Evolutionary conservation across 2,888 invertebrate genomes (phyloP), one percentile per base, ranked within the genome.

Genomic region (Geophilus truncorum): DNA sequence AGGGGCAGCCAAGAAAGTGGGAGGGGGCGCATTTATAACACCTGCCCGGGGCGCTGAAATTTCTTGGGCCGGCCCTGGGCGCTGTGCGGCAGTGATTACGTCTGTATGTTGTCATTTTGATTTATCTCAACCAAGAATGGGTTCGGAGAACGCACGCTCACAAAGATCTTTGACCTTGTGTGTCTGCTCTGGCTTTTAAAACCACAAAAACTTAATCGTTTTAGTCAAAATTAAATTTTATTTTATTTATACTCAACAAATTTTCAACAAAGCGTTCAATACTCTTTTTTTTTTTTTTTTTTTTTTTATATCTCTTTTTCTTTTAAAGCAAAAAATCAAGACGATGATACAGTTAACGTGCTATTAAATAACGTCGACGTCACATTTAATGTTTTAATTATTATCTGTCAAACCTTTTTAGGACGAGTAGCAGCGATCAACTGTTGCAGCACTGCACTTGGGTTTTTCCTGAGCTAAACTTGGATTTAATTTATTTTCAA

Each of bases 21-120:
- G n/a, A n/a, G n/a, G n/a, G n/a, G n/a, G n/a, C n/a, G n/a, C n/a
- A n/a, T n/a, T n/a, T n/a, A n/a, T n/a, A n/a, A n/a, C n/a, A n/a
- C n/a, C n/a, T n/a, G n/a, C n/a, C n/a, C n/a, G n/a, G n/a, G n/a
- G n/a, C n/a, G n/a, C n/a, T n/a, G n/a, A n/a, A n/a, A n/a, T n/a
- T n/a, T n/a, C n/a, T n/a, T n/a, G n/a, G n/a, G n/a, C n/a, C n/a
- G n/a, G n/a, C n/a, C n/a, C n/a, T n/a, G n/a, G n/a, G n/a, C n/a
- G n/a, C n/a, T n/a, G n/a, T 75, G 75, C 18, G 75, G 28, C 30
- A 75, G 28, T 75, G 32, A 30, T 28, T 28, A 30, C 75, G 75
- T 75, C 32, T 32, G 75, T 28, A 15, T 75, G 28, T 75, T 75
- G 75, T 75, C 75, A 75, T 75, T 75, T 75, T 75, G 75, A 75